Evolutionary conservation across 2,113 vertebrate species (phyloP).

Genomic region (Gallinago jamesoni): DNA sequence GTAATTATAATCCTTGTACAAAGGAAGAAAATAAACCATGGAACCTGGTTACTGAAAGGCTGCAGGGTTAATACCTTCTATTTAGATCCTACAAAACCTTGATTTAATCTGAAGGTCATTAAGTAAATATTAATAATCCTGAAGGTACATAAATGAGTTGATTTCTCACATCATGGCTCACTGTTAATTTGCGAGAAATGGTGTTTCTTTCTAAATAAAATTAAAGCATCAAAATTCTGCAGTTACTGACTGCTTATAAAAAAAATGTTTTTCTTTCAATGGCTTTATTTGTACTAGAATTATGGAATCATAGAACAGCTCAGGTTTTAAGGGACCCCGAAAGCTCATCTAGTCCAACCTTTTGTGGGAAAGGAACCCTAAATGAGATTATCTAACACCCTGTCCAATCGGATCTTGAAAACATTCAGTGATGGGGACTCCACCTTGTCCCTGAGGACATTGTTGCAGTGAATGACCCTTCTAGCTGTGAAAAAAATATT

Average conservation of each 20-base stretch:
- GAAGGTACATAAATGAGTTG: background rate
- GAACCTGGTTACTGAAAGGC: background rate
- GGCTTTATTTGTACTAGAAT: background rate
- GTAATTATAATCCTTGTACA: background rate
- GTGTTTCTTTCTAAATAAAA: background rate
- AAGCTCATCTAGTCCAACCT: background rate
- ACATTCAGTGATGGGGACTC: background rate
- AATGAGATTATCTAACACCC: background rate
- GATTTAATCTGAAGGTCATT: background rate
- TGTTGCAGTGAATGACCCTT: background rate
- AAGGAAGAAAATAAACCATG: background rate
- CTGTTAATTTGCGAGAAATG: background rate
- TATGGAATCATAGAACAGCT: background rate
- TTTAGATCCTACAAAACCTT: background rate
- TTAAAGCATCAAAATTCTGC: background rate
- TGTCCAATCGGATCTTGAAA: accelerated
- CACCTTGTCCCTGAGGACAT: accelerated
- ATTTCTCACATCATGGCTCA: background rate
- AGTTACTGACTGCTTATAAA: background rate
- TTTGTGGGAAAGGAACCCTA: background rate
- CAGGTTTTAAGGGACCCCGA: background rate
- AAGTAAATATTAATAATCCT: background rate
- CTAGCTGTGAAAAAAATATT: background rate
- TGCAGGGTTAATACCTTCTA: background rate
- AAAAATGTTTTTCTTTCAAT: background rate